phyloP scores from a whole-genome alignment of 2,888 invertebrate genomes.

The Heteromyza rotundicornis region DNA sequence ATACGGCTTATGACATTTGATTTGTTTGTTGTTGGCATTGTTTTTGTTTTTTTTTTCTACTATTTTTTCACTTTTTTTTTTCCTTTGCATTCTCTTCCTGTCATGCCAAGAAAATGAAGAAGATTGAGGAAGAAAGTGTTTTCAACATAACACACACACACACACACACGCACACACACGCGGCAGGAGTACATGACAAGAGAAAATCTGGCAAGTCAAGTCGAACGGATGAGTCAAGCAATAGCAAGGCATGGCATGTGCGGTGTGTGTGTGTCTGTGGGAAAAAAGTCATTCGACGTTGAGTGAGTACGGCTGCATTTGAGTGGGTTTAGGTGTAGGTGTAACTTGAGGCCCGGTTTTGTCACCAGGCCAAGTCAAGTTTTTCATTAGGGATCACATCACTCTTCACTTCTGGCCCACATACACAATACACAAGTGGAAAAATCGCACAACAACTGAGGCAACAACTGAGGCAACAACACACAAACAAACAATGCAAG shows the following conservation, averaged over 20 bases:
- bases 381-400: slow-evolving; percentile 4
- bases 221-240: too few species aligned
- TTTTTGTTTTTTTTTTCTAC: background rate
- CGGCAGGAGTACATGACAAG: background rate
- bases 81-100: too few species aligned
- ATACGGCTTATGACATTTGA: slow-evolving; percentile 37
- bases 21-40: slow-evolving; percentile 21
- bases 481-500: background rate
- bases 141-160: background rate
- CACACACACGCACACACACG: background rate
- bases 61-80: too few species aligned
- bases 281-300: too few species aligned
- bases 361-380: background rate
- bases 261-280: background rate
- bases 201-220: background rate
- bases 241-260: background rate
- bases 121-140: too few species aligned
- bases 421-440: background rate
- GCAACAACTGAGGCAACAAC: background rate
- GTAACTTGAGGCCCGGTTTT: background rate
- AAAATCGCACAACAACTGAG: background rate
- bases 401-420: too few species aligned
- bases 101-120: too few species aligned
- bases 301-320: background rate
- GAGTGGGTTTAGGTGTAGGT: background rate